Evolutionary conservation across 2,888 invertebrate species (phyloP), one percentile per base, ranked within the genome.

Genomic region (Lepidonotus clava): DNA sequence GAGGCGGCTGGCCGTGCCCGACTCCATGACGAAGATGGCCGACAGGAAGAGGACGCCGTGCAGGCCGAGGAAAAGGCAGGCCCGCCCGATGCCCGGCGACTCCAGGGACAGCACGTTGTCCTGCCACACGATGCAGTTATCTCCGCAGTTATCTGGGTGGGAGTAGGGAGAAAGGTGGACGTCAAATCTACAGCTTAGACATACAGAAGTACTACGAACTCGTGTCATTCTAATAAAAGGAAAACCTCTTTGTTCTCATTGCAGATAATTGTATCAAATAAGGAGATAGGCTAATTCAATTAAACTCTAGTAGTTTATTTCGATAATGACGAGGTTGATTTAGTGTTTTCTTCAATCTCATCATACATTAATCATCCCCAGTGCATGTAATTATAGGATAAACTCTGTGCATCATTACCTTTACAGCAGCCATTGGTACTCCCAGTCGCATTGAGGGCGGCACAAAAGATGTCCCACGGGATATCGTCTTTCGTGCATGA

Each of bases 11-110:
- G 89, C 84, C 0, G 90, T 46, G 46, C 90, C 87, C 36, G 92
- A 91, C 86, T 98, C 98, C 6, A 96, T 93, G 2, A 96, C 86
- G 88, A 97, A 94, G 14, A 97, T 94, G 0, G 97, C 87, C 0
- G 92, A n/a, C 93, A 97, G 96, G 87, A 96, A 95, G 0, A 96
- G 83, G 0, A 95, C 85, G 6, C 96, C 95, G 1, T 96, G 95
- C 0, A 94, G 56, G 0, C 95, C 86, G 91, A 97, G 95, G 90
- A 96, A 96, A 0, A 96, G 84, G 0, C 97, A 89, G 93, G 97
- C 96, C 0, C 96, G 95, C 38, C 96, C 95, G 51, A 97, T 95
- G 0, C 97, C 97, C 0, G 96, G 96, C 36, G 95, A 93, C 34
- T 95, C 94, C 96, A 97, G 97, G 0, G 95, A 95, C 90, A 96